A percentile compares a stretch with the other conserved stretches of the same genome.
phyloP scores from a whole-genome alignment of 92 coral and sea anemone species.

The Isaurus tuberculatus region DNA sequence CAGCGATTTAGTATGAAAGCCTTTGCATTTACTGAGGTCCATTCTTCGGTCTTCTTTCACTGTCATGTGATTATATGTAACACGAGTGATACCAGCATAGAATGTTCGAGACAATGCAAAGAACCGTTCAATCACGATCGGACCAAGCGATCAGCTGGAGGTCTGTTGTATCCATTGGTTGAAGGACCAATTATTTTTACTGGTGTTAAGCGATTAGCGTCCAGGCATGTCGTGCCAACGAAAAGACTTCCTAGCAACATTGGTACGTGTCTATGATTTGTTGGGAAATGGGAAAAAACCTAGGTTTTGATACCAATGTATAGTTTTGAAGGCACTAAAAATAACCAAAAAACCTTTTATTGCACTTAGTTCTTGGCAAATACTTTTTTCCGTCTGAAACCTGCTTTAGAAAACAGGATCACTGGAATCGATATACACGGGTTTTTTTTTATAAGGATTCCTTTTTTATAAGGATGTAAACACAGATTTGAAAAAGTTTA shows the following conservation, averaged over 20 bases:
- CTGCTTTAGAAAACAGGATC: too few relatives aligned
- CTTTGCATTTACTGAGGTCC: slow-evolving; percentile 23
- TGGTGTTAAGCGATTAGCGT: background rate
- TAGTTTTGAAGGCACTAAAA: too few relatives aligned
- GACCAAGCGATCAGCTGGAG: slow-evolving; percentile 14
- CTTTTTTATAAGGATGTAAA: too few relatives aligned
- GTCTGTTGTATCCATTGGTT: slow-evolving; percentile 1
- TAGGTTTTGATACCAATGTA: too few relatives aligned
- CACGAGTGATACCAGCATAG: slow-evolving; percentile 14
- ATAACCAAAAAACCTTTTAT: too few relatives aligned
- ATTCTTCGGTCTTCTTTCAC: slow-evolving; percentile 15
- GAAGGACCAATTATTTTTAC: slow-evolving; percentile 44
- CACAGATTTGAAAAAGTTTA: too few relatives aligned
- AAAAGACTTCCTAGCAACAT: background rate
- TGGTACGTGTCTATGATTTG: background rate
- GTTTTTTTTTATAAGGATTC: too few relatives aligned
- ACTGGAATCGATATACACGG: too few relatives aligned
- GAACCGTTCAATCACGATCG: slow-evolving; percentile 1
- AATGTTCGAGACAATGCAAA: slow-evolving; percentile 17
- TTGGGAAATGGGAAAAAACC: background rate
- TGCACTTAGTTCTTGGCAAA: too few relatives aligned
- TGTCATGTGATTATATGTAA: slow-evolving; percentile 30
- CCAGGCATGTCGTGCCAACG: background rate
- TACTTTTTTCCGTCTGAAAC: too few relatives aligned
- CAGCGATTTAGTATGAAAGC: slow-evolving; percentile 35